phyloP scores from a whole-genome alignment of 2,113 vertebrate genomes.

The Rhabdomys dilectus region DNA sequence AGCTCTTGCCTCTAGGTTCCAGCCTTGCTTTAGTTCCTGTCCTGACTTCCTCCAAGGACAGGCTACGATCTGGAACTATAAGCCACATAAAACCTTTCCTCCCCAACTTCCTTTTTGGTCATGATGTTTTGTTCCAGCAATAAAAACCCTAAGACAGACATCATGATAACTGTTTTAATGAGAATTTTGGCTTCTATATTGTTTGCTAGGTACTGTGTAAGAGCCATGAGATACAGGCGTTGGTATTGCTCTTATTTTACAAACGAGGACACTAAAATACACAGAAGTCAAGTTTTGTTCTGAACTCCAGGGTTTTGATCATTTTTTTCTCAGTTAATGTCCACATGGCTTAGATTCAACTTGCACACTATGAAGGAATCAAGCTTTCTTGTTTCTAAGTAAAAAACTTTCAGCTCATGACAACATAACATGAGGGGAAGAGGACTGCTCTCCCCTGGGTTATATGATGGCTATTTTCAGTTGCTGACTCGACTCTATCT shows the following conservation, averaged over 20 bases:
- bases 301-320: neutral
- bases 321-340: neutral
- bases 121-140: neutral
- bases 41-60: no score
- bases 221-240: neutral
- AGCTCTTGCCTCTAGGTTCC: neutral
- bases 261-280: neutral
- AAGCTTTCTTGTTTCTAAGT: neutral
- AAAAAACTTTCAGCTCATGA: neutral
- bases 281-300: neutral
- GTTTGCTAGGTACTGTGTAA: neutral
- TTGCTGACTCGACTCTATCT: no score
- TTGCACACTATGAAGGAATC: neutral
- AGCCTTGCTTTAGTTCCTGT: neutral
- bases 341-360: neutral
- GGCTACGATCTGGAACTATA: no score
- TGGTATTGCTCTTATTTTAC: neutral
- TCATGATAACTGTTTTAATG: neutral
- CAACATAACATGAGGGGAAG: neutral
- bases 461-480: no score
- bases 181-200: neutral
- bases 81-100: neutral
- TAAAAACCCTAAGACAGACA: neutral
- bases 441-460: neutral
- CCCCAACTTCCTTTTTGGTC: neutral